Percentiles rank a stretch among this genome's conserved stretches.
Evolutionary conservation across 2,113 vertebrate species (phyloP).

Genomic region (Plecturocebus donacophilus): DNA sequence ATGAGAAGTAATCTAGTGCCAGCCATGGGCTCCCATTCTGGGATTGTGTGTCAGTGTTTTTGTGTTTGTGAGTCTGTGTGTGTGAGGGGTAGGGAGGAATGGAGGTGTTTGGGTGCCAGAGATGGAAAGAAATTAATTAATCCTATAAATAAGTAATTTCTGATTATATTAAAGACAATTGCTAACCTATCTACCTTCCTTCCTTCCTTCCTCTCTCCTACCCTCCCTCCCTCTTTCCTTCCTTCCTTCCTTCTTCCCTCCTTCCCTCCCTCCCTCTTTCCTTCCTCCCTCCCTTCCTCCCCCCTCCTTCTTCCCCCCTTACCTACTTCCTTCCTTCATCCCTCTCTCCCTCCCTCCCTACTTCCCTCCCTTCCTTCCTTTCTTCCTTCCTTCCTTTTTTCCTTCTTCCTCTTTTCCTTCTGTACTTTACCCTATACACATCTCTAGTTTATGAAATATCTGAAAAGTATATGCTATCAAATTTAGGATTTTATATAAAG

Average conservation of each 20-base stretch:
- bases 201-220: not conserved
- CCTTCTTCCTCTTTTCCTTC: not conserved
- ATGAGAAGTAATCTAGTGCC: constrained; percentile 31
- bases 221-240: not conserved
- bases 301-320: no score
- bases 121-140: not conserved
- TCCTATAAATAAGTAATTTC: not conserved
- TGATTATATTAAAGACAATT: not conserved
- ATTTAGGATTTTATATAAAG: not conserved
- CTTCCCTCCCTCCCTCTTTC: no score
- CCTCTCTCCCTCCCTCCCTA: no score
- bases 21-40: not conserved
- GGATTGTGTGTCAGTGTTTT: not conserved
- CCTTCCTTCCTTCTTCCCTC: no score
- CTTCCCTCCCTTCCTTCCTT: no score
- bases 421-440: not conserved
- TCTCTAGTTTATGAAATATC: not conserved
- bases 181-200: not conserved
- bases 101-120: not conserved
- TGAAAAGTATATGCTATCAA: not conserved
- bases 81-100: not conserved
- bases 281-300: no score
- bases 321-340: no score
- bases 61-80: not conserved
- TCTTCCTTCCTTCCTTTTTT: no score